Evolutionary conservation across 2,797 vertebrate species (phyloP).

Genomic region (Sebastiscus albofasciatus): DNA sequence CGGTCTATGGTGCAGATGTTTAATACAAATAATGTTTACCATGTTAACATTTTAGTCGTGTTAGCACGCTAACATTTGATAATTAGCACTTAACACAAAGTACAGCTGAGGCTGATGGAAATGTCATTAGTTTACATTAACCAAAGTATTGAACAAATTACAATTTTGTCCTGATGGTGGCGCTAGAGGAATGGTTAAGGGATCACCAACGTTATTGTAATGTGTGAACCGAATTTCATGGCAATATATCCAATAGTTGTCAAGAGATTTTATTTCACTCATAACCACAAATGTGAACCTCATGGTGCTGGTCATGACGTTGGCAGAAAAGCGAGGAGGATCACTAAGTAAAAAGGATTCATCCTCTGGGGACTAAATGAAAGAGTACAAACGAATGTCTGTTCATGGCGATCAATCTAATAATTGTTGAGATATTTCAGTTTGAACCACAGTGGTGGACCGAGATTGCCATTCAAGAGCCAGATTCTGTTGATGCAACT

Average conservation of each 20-base stretch:
- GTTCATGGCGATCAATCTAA: neutral
- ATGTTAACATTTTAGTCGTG: no score
- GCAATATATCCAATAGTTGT: neutral
- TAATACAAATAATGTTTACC: no score
- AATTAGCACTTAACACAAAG: neutral
- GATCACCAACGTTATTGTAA: no score
- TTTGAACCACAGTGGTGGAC: neutral
- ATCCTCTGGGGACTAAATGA: neutral
- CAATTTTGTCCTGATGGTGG: neutral
- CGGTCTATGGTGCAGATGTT: no score
- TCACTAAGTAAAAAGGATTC: neutral
- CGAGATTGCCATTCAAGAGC: neutral
- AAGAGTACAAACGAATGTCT: neutral
- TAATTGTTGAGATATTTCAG: neutral
- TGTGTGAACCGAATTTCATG: rapidly evolving
- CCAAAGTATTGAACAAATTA: neutral
- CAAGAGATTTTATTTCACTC: neutral
- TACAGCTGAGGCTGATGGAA: neutral
- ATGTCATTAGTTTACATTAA: neutral
- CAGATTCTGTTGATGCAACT: neutral
- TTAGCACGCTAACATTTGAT: neutral
- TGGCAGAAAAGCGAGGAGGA: neutral
- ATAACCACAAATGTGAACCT: neutral
- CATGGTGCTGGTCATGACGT: neutral
- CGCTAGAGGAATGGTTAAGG: no score